Evolutionary conservation across 2,888 invertebrate genomes (phyloP), one percentile per base, ranked within the genome.

Genomic region (Diadromus collaris): DNA sequence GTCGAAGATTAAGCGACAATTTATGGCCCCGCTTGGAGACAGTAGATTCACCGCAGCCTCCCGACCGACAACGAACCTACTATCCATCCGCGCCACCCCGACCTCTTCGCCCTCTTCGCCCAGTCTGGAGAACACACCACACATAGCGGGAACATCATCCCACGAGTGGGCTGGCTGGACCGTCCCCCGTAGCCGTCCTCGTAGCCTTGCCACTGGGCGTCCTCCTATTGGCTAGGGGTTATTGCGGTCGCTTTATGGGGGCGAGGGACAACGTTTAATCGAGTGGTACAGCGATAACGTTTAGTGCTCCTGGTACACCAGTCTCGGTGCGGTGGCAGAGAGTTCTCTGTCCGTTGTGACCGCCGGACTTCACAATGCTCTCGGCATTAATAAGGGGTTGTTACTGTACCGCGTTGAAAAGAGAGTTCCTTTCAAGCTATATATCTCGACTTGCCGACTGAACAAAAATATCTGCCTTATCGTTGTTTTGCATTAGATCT

Each of bases 1-100:
- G 83, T 81, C 83, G 85, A 86, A 89, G 88, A 88, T 88, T 88
- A 87, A 85, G 80, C 81, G 74, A 81, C 83, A 83, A 88, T 88
- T 89, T 86, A 87, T 87, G 82, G 82, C 76, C 69, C 58, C 51
- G 79, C 70, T 46, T 65, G 70, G 69, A 76, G 84, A 84, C 85
- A 83, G 81, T 86, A 82, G 71, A 83, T 88, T 84, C 77, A 34
- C 83, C 63, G 70, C 75, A 46, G 63, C 56, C 56, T 61, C 51
- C 54, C 24, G 16, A 16, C 54, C 54, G 54, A 56, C 54, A 56
- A 56, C 29, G 54, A 56, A 56, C 54, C 54, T 54, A 54, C 54
- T 27, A 16, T 34, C 64, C 70, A 56, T 32, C 68, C 38, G n/a
- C 60, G 44, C 41, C 7, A n/a, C 60, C 61, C 19, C 19, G 34